phyloP scores from a whole-genome alignment of 2,888 invertebrate genomes.

The Lypha dubia region DNA sequence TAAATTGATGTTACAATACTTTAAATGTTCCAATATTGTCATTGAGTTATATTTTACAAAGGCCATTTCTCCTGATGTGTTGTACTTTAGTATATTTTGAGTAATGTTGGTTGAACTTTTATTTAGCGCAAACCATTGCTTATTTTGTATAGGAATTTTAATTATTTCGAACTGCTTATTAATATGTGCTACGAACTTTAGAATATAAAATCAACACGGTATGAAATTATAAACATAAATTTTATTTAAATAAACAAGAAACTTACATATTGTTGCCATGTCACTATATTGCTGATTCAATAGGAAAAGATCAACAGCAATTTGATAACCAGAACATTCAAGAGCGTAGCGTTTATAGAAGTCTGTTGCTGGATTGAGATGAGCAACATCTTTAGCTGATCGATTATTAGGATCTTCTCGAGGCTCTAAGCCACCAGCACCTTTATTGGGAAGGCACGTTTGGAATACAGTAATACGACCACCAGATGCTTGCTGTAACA shows the following conservation, averaged over 20 bases:
- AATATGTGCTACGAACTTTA: no score
- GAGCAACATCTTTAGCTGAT: conserved; percentile 91
- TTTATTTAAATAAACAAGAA: neutral
- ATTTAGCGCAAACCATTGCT: no score
- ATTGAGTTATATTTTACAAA: no score
- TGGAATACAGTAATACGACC: conserved; percentile 98
- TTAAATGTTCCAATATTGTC: no score
- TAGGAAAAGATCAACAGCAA: conserved; percentile 97
- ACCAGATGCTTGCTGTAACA: conserved; percentile 91
- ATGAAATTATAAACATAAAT: no score
- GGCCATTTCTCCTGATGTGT: no score
- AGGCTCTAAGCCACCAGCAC: conserved; percentile 93
- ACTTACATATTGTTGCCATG: conserved; percentile 94
- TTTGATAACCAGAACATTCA: conserved; percentile 98
- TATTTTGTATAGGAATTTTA: no score
- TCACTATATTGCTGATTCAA: conserved; percentile 97
- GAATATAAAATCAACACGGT: no score
- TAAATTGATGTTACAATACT: no score
- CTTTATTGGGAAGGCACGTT: conserved; percentile 92
- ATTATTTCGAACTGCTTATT: no score
- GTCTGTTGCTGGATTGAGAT: conserved; percentile 97
- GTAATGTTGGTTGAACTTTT: no score
- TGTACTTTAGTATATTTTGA: no score
- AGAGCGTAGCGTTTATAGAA: conserved; percentile 98
- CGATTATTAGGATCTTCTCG: conserved; percentile 95